Base-by-base conservation (phyloP, 2,113 vertebrate species). In the Nycticebus coucang region DNA sequence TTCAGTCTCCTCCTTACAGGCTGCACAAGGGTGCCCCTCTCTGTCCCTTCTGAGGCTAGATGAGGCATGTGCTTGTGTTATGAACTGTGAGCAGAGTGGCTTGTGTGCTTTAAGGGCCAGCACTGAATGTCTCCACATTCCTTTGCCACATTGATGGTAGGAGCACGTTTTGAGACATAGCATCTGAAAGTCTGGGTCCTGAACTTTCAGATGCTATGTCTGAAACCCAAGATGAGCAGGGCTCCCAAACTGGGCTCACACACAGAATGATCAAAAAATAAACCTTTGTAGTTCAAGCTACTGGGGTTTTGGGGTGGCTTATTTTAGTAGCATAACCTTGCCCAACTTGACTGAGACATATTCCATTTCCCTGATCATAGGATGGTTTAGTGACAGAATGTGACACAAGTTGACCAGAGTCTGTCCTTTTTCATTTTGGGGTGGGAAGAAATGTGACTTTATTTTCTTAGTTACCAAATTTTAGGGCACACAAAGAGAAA, bases 101-200 rank as follows among this genome's bases (percentile, higher is more conserved):
- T 77, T 37, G 55, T 28, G 26, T 22, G 11, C n/a, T 59, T 55
- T 82, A 28, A 14, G 66, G 84, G 91, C 4, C n/a, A 4, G 71
- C 8, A 4, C 45, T 6, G 28, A 1, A 13, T 45, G 6, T 78
- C 53, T 55, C 85, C 0, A 0, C 7, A 3, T 7, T 1, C 30
- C 68, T 69, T 71, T 64, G n/a, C 68, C n/a, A 33, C 33, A 24
- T 37, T 2, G 7, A 55, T 8, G 66, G 35, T 0, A 0, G 82
- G 64, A 71, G 26, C 30, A 77, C 26, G 14, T 41, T 72, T 60
- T 19, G 53, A 74, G 50, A 37, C 11, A 1, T 2, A 62, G 30
- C 33, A 2, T 18, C 21, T 35, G 45, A 11, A 2, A 57, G 15
- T 50, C 19, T 53, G 91, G 26, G 28, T 41, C 53, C 74, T n/a